These are phyloP conservation scores for Calidris pygmaea DNA, from an alignment of 2,113 vertebrate species.

Conservation along the genomic window DNA sequence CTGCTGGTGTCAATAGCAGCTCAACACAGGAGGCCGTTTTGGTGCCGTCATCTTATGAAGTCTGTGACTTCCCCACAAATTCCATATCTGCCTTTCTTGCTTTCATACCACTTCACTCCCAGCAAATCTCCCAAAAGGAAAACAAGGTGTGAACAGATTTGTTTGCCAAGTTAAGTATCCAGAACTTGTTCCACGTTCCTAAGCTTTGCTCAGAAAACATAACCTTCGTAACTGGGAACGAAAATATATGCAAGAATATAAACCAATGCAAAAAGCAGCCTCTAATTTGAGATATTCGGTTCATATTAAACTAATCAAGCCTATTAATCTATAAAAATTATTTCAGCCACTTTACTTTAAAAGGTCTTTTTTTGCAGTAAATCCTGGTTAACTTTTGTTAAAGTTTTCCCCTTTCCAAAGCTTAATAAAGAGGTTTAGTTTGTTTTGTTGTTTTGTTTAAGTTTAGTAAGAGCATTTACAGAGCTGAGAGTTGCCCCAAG, in stretches of 20 bases:
- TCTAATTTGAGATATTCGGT: not conserved
- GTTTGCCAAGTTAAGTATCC: constrained; percentile 34
- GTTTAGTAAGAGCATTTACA: not conserved
- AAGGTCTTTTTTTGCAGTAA: not conserved
- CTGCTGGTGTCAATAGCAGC: not conserved
- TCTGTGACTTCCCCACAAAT: not conserved
- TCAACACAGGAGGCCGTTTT: not conserved
- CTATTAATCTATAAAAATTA: not conserved
- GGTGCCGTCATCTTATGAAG: not conserved
- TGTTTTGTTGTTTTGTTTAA: not conserved
- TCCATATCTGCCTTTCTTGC: not conserved
- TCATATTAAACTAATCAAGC: not conserved
- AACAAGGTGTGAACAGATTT: constrained; percentile 17
- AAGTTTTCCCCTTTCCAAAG: not conserved
- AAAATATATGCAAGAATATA: not conserved
- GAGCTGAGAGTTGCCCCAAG: not conserved
- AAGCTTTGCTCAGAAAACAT: not conserved
- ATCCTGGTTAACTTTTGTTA: not conserved
- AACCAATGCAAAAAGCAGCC: not conserved
- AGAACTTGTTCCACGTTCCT: not conserved
- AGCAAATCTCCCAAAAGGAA: not conserved
- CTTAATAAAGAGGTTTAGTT: not conserved
- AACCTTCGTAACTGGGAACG: not conserved
- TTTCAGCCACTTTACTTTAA: not conserved
- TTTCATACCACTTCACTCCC: not conserved